Conservation (phyloP, 2,797 vertebrate species). For the Liasis olivaceus region DNA sequence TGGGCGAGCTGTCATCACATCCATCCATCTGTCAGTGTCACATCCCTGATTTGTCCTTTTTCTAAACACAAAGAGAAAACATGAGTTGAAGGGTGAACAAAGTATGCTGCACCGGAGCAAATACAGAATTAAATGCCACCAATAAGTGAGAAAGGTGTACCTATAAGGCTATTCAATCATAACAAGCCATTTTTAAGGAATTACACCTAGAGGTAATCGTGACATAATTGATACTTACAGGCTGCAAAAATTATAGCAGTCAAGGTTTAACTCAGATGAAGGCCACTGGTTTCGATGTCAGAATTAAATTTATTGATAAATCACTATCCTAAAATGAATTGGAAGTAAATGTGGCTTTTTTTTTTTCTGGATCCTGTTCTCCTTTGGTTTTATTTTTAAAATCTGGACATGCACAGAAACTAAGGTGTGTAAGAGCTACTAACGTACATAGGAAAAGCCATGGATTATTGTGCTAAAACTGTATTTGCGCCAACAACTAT, state of each 20-base stretch:
- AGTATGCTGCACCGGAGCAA: background rate
- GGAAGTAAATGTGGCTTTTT: background rate
- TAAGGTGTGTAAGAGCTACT: background rate
- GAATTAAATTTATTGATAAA: background rate
- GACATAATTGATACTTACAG: background rate
- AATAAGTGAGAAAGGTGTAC: background rate
- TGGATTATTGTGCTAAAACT: background rate
- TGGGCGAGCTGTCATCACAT: background rate
- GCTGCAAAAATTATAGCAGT: background rate
- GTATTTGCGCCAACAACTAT: background rate
- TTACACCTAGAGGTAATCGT: background rate
- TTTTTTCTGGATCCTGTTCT: background rate
- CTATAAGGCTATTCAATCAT: background rate
- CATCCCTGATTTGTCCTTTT: background rate
- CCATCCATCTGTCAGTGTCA: background rate
- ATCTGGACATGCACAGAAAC: background rate
- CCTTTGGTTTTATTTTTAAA: background rate
- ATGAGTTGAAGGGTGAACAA: background rate
- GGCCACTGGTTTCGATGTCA: background rate
- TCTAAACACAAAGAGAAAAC: background rate
- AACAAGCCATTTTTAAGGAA: background rate
- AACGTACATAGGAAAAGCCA: background rate
- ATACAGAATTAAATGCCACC: background rate
- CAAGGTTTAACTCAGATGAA: background rate
- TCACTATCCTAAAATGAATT: background rate